Evolutionary conservation across 1,140 invertebrate genomes (phyloP).

Genomic region (Lordiphosa collinella): DNA sequence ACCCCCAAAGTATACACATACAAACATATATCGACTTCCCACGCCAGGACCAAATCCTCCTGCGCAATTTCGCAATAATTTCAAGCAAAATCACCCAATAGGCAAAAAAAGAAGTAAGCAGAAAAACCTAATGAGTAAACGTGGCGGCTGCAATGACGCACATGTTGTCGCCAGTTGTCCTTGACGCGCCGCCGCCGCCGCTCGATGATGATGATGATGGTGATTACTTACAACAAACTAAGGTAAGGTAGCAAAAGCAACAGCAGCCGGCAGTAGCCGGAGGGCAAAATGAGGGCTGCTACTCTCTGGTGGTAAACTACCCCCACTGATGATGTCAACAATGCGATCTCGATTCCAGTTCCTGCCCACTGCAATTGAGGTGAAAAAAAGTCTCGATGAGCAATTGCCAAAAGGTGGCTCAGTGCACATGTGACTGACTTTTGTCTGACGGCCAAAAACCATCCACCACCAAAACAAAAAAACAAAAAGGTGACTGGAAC

Average conservation of each 20-base stretch:
- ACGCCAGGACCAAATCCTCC: slow-evolving; percentile 20
- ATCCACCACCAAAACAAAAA: slow-evolving; percentile 48
- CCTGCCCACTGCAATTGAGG: slow-evolving; percentile 52
- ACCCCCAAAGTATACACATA: slow-evolving; percentile 33
- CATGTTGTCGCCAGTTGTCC: slow-evolving; percentile 74
- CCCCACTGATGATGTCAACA: slow-evolving; percentile 63
- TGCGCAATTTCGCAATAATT: slow-evolving; percentile 64
- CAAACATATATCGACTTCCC: slow-evolving; percentile 9
- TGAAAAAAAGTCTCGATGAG: slow-evolving; percentile 49
- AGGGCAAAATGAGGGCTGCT: slow-evolving; percentile 72
- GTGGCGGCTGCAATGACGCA: slow-evolving; percentile 65
- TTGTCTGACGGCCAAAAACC: slow-evolving; percentile 61
- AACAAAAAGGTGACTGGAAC: slow-evolving; percentile 49
- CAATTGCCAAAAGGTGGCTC: slow-evolving; percentile 43
- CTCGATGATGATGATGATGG: slow-evolving; percentile 61
- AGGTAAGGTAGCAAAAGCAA: slow-evolving; percentile 42
- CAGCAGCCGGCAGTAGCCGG: slow-evolving; percentile 51
- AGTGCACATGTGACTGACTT: slow-evolving; percentile 63
- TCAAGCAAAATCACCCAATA: slow-evolving; percentile 34
- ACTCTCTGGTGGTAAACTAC: slow-evolving; percentile 50
- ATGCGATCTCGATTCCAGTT: slow-evolving; percentile 52
- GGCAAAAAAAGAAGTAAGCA: slow-evolving; percentile 25
- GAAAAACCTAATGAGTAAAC: slow-evolving; percentile 67
- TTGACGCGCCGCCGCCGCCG: slow-evolving; percentile 36
- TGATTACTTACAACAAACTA: slow-evolving; percentile 76